A percentile compares a stretch with the other conserved stretches of the same genome.
These are phyloP conservation scores for Magallana angulata DNA, from an alignment of 1,140 invertebrate species.

Conservation along the genomic window DNA sequence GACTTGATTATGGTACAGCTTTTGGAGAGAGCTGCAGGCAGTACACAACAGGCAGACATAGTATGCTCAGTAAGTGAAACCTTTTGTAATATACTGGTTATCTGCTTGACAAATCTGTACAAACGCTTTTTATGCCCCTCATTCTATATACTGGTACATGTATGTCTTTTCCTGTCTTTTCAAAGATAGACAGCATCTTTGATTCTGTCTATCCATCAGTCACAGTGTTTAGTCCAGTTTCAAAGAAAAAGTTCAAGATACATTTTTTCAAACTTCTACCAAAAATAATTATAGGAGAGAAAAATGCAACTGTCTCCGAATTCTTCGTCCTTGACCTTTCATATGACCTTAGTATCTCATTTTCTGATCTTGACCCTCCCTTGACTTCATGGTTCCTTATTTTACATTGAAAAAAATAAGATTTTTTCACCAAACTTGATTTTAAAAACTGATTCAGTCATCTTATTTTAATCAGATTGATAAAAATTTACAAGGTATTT, in stretches of 20 bases:
- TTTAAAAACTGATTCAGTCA: too few relatives aligned
- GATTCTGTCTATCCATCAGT: too few relatives aligned
- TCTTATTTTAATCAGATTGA: too few relatives aligned
- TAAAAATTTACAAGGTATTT: too few relatives aligned
- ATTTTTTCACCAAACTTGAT: too few relatives aligned
- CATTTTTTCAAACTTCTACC: neutral
- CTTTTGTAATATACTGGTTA: neutral
- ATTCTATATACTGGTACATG: neutral
- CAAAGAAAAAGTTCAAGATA: neutral
- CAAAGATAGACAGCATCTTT: neutral
- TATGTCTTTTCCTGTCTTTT: neutral
- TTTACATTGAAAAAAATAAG: too few relatives aligned
- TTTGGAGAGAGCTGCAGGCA: neutral
- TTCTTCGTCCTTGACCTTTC: too few relatives aligned
- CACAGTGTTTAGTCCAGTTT: neutral
- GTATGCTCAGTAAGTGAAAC: conserved; percentile 11
- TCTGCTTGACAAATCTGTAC: too few relatives aligned
- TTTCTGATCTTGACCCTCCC: too few relatives aligned
- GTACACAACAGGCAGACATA: conserved; percentile 11
- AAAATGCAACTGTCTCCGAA: neutral
- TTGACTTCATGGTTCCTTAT: too few relatives aligned
- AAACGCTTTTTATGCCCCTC: too few relatives aligned
- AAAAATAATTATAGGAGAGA: neutral
- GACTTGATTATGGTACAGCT: neutral
- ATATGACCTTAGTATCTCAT: too few relatives aligned